These are phyloP conservation scores for Lycocerus yunnanus DNA, from an alignment of 2,888 invertebrate species.

Conservation along the genomic window DNA sequence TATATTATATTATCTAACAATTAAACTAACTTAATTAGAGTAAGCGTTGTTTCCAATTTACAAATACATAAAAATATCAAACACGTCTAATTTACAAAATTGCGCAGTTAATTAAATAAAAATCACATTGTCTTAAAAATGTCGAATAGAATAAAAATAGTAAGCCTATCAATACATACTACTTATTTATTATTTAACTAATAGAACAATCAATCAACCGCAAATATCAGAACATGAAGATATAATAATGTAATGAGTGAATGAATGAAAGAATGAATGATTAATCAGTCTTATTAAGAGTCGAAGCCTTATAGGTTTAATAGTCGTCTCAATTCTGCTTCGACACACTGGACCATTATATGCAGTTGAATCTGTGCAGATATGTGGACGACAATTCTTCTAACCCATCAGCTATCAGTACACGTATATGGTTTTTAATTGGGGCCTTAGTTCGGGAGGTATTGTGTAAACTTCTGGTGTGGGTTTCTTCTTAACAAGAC, in stretches of 20 bases:
- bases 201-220: conserved; percentile 34
- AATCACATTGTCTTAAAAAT: conserved; percentile 39
- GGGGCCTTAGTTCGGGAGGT: conserved; percentile 85
- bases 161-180: conserved; percentile 19
- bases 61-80: conserved; percentile 31
- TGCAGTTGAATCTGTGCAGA: conserved; percentile 4
- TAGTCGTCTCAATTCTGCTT: conserved; percentile 31
- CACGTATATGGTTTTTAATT: conserved; percentile 87
- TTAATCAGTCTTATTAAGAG: conserved; percentile 52
- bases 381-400: conserved; percentile 9
- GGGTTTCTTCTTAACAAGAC: conserved; percentile 83
- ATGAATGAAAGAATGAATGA: conserved; percentile 10
- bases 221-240: conserved; percentile 21
- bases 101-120: conserved; percentile 29
- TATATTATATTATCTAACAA: conserved; percentile 15
- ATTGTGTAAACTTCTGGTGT: conserved; percentile 81
- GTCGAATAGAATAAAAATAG: conserved; percentile 13
- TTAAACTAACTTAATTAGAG: conserved; percentile 29
- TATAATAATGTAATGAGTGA: conserved; percentile 32
- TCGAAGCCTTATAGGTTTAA: conserved; percentile 37
- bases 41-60: conserved; percentile 30
- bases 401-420: conserved; percentile 61
- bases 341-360: conserved; percentile 1
- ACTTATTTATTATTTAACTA: conserved; percentile 26
- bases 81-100: conserved; percentile 21